These are phyloP conservation scores for Magallana nippona DNA, from an alignment of 2,888 invertebrate species.

Conservation along the genomic window DNA sequence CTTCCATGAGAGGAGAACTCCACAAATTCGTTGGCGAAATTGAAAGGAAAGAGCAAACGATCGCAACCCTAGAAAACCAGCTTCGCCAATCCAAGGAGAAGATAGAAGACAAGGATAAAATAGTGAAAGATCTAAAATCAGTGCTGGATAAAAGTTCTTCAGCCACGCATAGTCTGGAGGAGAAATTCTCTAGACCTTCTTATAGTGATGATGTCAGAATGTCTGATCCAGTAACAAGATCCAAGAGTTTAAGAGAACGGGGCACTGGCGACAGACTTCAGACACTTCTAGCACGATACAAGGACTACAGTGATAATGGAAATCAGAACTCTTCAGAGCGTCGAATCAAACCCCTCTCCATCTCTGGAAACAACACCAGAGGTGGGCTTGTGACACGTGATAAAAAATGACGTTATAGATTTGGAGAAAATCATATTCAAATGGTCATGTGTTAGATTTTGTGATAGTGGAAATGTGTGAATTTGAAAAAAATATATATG, in stretches of 20 bases:
- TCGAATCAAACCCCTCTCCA: constrained; percentile 59
- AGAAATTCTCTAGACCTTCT: background rate
- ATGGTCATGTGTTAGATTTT: too few species aligned
- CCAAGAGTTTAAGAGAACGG: constrained; percentile 58
- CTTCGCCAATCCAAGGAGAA: constrained; percentile 66
- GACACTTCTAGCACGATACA: constrained; percentile 71
- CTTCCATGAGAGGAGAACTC: constrained; percentile 72
- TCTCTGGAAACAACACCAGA: constrained; percentile 60
- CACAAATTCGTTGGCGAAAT: constrained; percentile 75
- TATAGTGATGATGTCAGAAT: background rate
- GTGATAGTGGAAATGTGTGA: too few species aligned
- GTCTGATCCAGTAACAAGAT: constrained; percentile 27
- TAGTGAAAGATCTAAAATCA: constrained; percentile 16
- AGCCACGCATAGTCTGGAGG: background rate
- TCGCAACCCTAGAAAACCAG: constrained; percentile 71
- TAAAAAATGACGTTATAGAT: constrained; percentile 40
- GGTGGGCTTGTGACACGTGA: constrained; percentile 67
- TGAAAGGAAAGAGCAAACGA: constrained; percentile 74
- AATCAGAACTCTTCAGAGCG: constrained; percentile 55
- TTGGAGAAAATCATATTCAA: background rate
- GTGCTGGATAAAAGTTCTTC: background rate
- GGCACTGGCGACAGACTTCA: constrained; percentile 67
- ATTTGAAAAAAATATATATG: too few species aligned
- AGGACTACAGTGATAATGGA: constrained; percentile 66
- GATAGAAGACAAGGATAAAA: constrained; percentile 54